phyloP scores from a whole-genome alignment of 2,797 vertebrate genomes.

The Sandelia bainsii region DNA sequence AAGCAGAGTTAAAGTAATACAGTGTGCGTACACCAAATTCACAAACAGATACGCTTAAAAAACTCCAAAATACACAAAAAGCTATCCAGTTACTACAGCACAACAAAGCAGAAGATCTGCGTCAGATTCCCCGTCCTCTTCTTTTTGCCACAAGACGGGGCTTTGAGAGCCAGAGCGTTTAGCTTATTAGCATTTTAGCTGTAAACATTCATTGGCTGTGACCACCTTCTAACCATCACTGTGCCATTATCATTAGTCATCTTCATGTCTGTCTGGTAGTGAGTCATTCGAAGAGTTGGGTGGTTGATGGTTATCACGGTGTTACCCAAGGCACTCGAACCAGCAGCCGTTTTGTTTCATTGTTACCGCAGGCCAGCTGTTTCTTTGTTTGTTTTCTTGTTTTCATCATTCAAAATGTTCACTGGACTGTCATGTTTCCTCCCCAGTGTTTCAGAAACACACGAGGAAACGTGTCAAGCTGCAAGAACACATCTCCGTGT shows the following conservation, averaged over 20 bases:
- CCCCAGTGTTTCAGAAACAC: slow-evolving; percentile 57
- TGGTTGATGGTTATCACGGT: slow-evolving; percentile 60
- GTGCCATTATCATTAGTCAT: slow-evolving; percentile 74
- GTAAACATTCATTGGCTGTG: slow-evolving; percentile 85
- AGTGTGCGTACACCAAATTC: slow-evolving; percentile 66
- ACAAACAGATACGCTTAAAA: slow-evolving; percentile 59
- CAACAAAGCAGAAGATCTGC: slow-evolving; percentile 65
- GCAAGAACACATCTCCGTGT: slow-evolving; percentile 37
- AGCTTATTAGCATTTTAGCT: slow-evolving; percentile 85
- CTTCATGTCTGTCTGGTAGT: slow-evolving; percentile 72
- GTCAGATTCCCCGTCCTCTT: slow-evolving; percentile 66
- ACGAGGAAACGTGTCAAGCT: slow-evolving; percentile 23
- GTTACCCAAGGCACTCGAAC: slow-evolving; percentile 73
- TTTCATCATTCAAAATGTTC: slow-evolving; percentile 59
- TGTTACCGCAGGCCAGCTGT: slow-evolving; percentile 78
- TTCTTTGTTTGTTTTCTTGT: slow-evolving; percentile 29
- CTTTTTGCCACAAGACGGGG: slow-evolving; percentile 57
- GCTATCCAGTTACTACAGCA: slow-evolving; percentile 68
- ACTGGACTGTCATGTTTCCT: slow-evolving; percentile 38
- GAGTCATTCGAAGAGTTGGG: slow-evolving; percentile 56
- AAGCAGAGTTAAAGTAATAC: slow-evolving; percentile 62
- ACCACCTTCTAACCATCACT: slow-evolving; percentile 74
- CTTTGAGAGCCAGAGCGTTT: slow-evolving; percentile 74
- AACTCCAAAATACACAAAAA: slow-evolving; percentile 58
- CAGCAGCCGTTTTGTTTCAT: slow-evolving; percentile 79